phyloP scores from a whole-genome alignment of 2,113 vertebrate species.

The Ahaetulla prasina region DNA sequence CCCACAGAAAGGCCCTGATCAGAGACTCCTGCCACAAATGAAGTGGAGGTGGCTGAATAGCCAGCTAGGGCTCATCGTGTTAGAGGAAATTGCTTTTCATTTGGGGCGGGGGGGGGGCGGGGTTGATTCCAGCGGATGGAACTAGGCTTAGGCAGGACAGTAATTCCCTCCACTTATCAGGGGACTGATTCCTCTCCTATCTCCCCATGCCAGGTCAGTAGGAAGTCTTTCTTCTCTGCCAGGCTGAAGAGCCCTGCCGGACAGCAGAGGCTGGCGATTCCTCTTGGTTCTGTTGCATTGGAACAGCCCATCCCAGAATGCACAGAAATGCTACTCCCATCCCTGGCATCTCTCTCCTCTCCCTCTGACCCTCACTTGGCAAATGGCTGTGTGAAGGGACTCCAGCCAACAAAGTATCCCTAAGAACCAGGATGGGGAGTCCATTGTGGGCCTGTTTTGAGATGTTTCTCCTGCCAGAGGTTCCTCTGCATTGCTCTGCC shows the following conservation, averaged over 20 bases:
- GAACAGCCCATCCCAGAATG: neutral
- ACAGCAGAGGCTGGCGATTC: neutral
- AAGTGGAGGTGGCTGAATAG: neutral
- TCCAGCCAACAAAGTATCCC: neutral
- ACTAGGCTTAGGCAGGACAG: accelerated
- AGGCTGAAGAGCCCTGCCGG: neutral
- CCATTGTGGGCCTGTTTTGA: neutral
- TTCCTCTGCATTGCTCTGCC: neutral
- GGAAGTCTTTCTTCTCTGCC: neutral
- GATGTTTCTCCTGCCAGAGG: neutral
- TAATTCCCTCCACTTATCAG: accelerated
- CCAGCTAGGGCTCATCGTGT: neutral
- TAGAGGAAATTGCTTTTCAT: neutral
- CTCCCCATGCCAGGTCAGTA: neutral
- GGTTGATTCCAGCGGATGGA: neutral
- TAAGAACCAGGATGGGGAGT: neutral
- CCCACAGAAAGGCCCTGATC: neutral
- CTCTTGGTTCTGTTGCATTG: neutral
- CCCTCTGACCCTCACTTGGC: neutral
- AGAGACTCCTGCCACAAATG: neutral
- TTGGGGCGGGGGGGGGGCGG: no score
- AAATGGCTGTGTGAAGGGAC: neutral
- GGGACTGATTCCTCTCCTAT: neutral
- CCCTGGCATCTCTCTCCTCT: neutral
- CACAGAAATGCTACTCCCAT: neutral